A percentile compares a stretch with the other conserved stretches of the same genome.
Evolutionary conservation across 1,140 invertebrate species (phyloP).

Genomic region (Brachionus rubens): DNA sequence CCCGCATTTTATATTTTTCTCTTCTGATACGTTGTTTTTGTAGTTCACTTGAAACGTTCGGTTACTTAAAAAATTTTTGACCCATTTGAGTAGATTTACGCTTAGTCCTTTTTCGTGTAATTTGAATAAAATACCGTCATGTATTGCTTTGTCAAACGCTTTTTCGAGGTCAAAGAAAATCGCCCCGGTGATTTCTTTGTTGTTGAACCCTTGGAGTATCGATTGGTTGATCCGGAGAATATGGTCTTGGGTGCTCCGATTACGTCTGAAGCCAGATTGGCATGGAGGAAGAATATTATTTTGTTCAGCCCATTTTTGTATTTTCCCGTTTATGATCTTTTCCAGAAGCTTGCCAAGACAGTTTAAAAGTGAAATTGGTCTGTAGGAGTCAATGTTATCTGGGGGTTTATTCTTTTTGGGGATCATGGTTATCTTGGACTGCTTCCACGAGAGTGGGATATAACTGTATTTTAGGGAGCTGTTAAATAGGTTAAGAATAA

Average conservation of each 20-base stretch:
- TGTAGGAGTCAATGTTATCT: not conserved
- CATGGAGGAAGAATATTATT: too few species aligned
- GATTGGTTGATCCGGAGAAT: slow-evolving; percentile 52
- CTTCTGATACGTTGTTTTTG: not conserved
- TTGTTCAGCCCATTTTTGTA: too few species aligned
- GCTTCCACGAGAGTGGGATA: too few species aligned
- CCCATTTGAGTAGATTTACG: too few species aligned
- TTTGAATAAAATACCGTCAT: too few species aligned
- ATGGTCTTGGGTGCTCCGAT: too few species aligned
- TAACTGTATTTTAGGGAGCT: too few species aligned
- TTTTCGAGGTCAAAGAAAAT: slow-evolving; percentile 58
- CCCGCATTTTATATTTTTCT: too few species aligned
- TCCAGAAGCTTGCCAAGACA: slow-evolving; percentile 47
- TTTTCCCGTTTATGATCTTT: slow-evolving; percentile 37
- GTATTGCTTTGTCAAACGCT: too few species aligned
- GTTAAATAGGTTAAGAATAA: not conserved
- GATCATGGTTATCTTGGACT: slow-evolving; percentile 40
- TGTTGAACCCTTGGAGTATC: slow-evolving; percentile 53
- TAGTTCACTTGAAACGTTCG: not conserved
- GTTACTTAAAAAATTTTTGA: not conserved
- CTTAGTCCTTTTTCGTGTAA: too few species aligned
- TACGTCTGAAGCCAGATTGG: too few species aligned
- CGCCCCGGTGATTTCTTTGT: slow-evolving; percentile 50
- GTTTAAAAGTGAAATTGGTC: slow-evolving; percentile 46
- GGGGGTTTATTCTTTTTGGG: slow-evolving; percentile 47